Conservation (phyloP, 2,888 invertebrate species). For the Lydus trimaculatus region DNA sequence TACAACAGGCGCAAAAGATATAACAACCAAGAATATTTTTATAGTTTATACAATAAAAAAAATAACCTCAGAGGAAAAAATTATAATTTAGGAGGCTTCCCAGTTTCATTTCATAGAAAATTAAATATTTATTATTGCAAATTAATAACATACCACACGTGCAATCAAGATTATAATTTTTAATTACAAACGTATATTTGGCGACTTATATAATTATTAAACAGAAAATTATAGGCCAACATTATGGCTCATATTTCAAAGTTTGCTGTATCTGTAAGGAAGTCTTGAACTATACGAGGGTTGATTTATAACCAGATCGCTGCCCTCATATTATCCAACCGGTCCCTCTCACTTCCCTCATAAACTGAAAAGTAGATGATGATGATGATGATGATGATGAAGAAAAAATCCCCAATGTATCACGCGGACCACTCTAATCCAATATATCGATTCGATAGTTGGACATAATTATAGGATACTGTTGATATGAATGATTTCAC, state of each 20-base stretch:
- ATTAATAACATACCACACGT: conserved; percentile 35
- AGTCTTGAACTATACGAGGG: conserved; percentile 28
- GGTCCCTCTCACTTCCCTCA: conserved; percentile 17
- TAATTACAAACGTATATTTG: conserved; percentile 35
- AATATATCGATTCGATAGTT: conserved; percentile 21
- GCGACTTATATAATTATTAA: conserved; percentile 36
- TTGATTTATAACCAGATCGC: conserved; percentile 30
- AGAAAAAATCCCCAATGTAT: conserved; percentile 6
- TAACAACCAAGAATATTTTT: not conserved
- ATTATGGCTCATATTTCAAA: conserved; percentile 32
- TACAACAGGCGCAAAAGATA: not conserved
- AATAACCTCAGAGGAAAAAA: not conserved
- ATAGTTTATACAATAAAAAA: not conserved
- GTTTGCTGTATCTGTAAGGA: conserved; percentile 35
- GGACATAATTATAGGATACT: conserved; percentile 29
- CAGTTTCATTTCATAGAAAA: not conserved
- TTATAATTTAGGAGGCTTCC: no score
- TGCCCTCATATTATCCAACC: conserved; percentile 31
- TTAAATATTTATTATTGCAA: conserved; percentile 27
- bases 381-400: not conserved
- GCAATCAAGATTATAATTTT: conserved; percentile 37
- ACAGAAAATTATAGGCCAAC: conserved; percentile 34
- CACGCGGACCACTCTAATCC: conserved; percentile 23
- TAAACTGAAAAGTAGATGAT: no score
- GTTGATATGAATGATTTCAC: conserved; percentile 18